Evolutionary conservation across 2,888 invertebrate genomes (phyloP).

Genomic region (Troides aeacus): DNA sequence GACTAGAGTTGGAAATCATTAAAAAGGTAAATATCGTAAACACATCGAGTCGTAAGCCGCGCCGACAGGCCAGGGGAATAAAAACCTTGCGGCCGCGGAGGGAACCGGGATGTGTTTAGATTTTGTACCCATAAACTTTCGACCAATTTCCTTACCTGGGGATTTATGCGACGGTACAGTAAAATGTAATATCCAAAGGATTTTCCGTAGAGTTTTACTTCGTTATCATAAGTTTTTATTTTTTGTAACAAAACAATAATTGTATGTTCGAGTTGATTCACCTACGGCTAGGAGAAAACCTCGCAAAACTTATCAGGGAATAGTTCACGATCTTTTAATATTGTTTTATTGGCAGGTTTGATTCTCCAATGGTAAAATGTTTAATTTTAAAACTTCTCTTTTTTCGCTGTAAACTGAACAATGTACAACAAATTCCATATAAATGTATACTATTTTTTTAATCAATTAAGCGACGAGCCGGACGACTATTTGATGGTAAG

Average conservation of each 20-base stretch:
- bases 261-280: too few relatives aligned
- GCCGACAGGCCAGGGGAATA: conserved; percentile 27
- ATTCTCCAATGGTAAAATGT: too few relatives aligned
- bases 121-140: conserved; percentile 32
- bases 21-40: conserved; percentile 30
- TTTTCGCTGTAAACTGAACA: too few relatives aligned
- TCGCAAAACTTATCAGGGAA: too few relatives aligned
- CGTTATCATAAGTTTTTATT: background rate
- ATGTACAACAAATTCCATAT: too few relatives aligned
- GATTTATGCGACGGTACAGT: conserved; percentile 28
- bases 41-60: conserved; percentile 29
- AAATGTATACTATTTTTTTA: too few relatives aligned
- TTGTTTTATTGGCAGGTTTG: too few relatives aligned
- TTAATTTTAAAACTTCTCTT: too few relatives aligned
- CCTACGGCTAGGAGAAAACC: too few relatives aligned
- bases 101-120: conserved; percentile 26
- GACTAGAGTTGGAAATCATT: conserved; percentile 21
- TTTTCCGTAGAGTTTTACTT: background rate
- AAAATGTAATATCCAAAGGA: conserved; percentile 27
- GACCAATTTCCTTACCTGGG: conserved; percentile 35
- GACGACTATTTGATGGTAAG: too few relatives aligned
- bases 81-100: conserved; percentile 19
- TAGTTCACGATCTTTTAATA: too few relatives aligned
- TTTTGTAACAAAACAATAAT: background rate
- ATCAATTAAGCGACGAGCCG: too few relatives aligned